Percentiles rank a stretch among this genome's conserved stretches.
Evolutionary conservation across 2,888 invertebrate species (phyloP).

Genomic region (Amphipoea oculea): DNA sequence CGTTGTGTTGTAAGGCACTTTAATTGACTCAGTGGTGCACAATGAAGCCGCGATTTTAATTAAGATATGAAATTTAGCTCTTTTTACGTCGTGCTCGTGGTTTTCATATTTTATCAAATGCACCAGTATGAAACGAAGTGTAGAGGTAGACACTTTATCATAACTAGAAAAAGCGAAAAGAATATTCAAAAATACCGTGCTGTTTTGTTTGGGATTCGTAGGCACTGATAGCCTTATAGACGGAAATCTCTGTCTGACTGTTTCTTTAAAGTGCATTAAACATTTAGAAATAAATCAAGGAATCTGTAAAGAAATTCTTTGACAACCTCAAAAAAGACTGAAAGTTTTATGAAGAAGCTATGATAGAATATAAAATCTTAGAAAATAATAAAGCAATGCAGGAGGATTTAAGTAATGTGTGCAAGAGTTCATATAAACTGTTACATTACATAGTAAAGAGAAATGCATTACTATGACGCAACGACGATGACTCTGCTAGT

Average conservation of each 20-base stretch:
- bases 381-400: constrained; percentile 20
- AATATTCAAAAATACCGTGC: not conserved
- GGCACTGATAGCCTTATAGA: not conserved
- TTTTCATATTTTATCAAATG: constrained; percentile 12
- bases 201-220: not conserved
- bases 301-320: not conserved
- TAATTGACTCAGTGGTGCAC: constrained; percentile 45
- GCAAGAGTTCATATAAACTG: constrained; percentile 1
- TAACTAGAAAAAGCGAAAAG: not conserved
- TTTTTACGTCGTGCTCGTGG: constrained; percentile 14
- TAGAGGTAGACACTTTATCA: not conserved
- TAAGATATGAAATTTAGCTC: constrained; percentile 31
- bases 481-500: constrained; percentile 46
- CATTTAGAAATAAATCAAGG: not conserved
- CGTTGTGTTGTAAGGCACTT: constrained; percentile 33
- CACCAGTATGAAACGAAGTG: constrained; percentile 2
- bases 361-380: constrained; percentile 14
- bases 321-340: not conserved
- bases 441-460: constrained; percentile 39
- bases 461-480: constrained; percentile 52
- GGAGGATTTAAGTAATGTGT: not conserved
- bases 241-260: not conserved
- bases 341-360: not conserved
- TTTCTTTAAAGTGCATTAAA: not conserved
- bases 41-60: constrained; percentile 47